These are phyloP conservation scores for Styela clava DNA, from an alignment of 23 tunicate genomes.

Conservation along the genomic window DNA sequence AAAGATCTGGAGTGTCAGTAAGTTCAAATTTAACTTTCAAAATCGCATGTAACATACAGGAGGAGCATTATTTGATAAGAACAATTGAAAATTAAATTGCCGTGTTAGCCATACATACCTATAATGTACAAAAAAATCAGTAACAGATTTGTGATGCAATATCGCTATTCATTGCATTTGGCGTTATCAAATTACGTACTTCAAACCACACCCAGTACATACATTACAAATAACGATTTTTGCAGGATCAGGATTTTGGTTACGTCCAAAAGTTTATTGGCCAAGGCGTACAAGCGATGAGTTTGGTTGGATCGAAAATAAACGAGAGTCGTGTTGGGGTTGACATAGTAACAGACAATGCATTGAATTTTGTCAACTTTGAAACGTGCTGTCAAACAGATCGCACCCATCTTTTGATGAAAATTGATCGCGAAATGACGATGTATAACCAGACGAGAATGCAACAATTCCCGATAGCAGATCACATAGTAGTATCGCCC, in stretches of 20 bases:
- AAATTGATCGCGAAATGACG: conserved; percentile 24
- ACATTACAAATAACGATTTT: neutral
- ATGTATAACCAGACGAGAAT: conserved; percentile 23
- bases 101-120: too few relatives aligned
- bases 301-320: neutral
- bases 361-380: conserved; percentile 29
- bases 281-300: conserved; percentile 14
- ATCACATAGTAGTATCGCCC: conserved; percentile 52
- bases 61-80: too few relatives aligned
- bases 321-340: conserved; percentile 43
- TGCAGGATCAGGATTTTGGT: conserved; percentile 43
- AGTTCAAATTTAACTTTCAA: neutral
- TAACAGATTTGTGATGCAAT: too few relatives aligned
- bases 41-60: neutral
- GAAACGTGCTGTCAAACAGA: conserved; percentile 34
- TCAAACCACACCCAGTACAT: too few relatives aligned
- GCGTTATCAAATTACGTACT: too few relatives aligned
- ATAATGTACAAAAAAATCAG: too few relatives aligned
- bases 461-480: conserved; percentile 26
- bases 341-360: conserved; percentile 35
- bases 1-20: conserved; percentile 65
- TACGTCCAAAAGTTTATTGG: conserved; percentile 42
- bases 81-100: too few relatives aligned
- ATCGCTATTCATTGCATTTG: too few relatives aligned
- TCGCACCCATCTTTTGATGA: conserved; percentile 4